Evolutionary conservation across 2,797 vertebrate species (phyloP), one percentile per base, ranked within the genome.

Genomic region (Sebastes oblongus): DNA sequence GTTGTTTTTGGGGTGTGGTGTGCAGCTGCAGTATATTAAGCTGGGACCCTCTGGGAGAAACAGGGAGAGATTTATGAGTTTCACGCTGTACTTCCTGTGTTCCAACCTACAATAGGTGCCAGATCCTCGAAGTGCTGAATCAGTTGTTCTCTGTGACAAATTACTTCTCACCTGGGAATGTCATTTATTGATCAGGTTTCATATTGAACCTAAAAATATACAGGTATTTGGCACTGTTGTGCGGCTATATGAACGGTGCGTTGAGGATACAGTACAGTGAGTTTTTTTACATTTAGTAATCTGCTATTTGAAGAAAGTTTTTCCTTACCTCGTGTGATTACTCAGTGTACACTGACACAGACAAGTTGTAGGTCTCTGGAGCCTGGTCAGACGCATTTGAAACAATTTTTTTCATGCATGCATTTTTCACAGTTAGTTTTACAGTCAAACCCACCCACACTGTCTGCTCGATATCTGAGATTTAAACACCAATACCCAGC

Each of bases 111-210:
- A 68, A 58, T 65, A 62, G 36, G 60, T 30, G 42, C 59, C 52
- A 56, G 18, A 69, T 68, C 60, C 68, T 82, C n/a, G 29, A 89
- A 25, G 34, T 83, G 87, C 81, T 87, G 81, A 86, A 72, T 84
- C 77, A 62, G 62, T 54, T 25, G 61, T 3, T 77, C 77, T 60
- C 52, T 16, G 2, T 84, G 83, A 91, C 27, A 82, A 88, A 89
- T 83, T 52, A 74, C 30, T 73, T 8, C 36, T 68, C 61, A n/a
- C 36, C 52, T 24, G 13, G 68, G 32, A 82, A 54, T 79, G 85
- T 54, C 78, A 80, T 65, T 84, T 90, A 90, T 88, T 78, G 86
- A 86, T 78, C 78, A 78, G 64, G 34, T 78, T 66, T 78, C 66
- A 77, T 64, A 62, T 79, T 13, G 66, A 25, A 67, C 36, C 58